phyloP scores from a whole-genome alignment of 2,113 vertebrate genomes.

The Gambusia affinis region DNA sequence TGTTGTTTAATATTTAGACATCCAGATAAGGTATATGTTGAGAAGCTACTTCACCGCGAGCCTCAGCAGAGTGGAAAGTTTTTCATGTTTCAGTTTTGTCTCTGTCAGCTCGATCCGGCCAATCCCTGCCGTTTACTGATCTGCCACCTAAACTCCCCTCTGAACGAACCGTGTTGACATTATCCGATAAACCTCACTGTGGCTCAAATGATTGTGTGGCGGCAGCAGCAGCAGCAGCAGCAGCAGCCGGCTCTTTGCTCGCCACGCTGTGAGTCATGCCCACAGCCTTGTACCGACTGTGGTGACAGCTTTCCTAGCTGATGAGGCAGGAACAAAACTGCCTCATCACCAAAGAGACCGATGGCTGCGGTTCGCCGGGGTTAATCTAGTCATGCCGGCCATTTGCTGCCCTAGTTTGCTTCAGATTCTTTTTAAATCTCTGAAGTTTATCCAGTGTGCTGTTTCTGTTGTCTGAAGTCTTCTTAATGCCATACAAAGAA shows the following conservation, averaged over 20 bases:
- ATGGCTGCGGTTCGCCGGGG: background rate
- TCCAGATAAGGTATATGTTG: background rate
- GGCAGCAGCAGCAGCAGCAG: slow-evolving; percentile 4
- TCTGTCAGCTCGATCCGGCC: background rate
- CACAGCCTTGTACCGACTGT: slow-evolving; percentile 42
- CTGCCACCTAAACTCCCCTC: background rate
- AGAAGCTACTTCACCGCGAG: background rate
- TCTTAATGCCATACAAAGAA: too few relatives aligned
- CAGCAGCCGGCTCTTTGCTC: slow-evolving; percentile 13
- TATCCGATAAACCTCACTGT: slow-evolving; percentile 15
- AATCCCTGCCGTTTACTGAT: slow-evolving; percentile 26
- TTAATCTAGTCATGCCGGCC: slow-evolving; percentile 8
- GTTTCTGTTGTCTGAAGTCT: too few relatives aligned
- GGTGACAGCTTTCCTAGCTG: slow-evolving; percentile 49
- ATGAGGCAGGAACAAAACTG: slow-evolving; percentile 60
- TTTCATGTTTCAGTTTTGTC: background rate
- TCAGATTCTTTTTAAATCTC: background rate
- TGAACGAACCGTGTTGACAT: slow-evolving; percentile 21
- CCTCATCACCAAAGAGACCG: slow-evolving; percentile 52
- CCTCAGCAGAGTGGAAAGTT: background rate
- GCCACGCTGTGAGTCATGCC: slow-evolving; percentile 40
- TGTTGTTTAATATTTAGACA: background rate
- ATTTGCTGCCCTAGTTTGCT: background rate
- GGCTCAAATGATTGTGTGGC: slow-evolving; percentile 36
- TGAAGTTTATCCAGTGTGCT: too few relatives aligned